Conservation (phyloP, 2,888 invertebrate species). For the Saturnia pavonia region DNA sequence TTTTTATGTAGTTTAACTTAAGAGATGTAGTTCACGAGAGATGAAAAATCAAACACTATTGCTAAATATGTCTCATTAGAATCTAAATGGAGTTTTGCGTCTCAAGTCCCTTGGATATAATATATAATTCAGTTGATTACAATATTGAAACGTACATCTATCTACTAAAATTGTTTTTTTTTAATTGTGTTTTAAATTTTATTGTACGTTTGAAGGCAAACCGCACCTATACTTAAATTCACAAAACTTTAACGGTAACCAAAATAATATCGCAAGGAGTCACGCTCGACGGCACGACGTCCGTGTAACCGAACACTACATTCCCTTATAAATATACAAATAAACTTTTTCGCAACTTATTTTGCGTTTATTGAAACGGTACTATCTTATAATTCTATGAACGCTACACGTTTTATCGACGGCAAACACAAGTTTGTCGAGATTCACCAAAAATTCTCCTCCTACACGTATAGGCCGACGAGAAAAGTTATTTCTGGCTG, state of each 20-base stretch:
- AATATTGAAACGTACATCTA: no score
- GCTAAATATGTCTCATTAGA: no score
- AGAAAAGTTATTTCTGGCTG: slow-evolving; percentile 68
- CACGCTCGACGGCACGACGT: slow-evolving; percentile 53
- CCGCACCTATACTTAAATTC: slow-evolving; percentile 3
- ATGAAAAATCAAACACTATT: no score
- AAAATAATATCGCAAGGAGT: slow-evolving; percentile 55
- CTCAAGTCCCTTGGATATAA: no score
- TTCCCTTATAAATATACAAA: slow-evolving; percentile 62
- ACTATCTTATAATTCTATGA: neutral
- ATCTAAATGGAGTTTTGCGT: no score
- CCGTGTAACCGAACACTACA: slow-evolving; percentile 66
- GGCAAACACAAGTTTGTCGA: slow-evolving; percentile 23
- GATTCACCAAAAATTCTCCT: slow-evolving; percentile 49
- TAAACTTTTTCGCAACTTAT: slow-evolving; percentile 35
- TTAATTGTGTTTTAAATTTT: neutral
- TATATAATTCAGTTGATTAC: no score
- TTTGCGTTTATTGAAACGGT: slow-evolving; percentile 4
- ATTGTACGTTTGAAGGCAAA: slow-evolving; percentile 1
- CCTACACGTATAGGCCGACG: slow-evolving; percentile 56
- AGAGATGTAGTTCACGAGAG: no score
- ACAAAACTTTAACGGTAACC: slow-evolving; percentile 54
- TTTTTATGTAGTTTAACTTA: no score
- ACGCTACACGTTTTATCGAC: neutral
- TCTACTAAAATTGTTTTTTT: no score